These are phyloP conservation scores for Leptinotarsa peninsularis DNA, from an alignment of 2,888 invertebrate species.

Conservation along the genomic window DNA sequence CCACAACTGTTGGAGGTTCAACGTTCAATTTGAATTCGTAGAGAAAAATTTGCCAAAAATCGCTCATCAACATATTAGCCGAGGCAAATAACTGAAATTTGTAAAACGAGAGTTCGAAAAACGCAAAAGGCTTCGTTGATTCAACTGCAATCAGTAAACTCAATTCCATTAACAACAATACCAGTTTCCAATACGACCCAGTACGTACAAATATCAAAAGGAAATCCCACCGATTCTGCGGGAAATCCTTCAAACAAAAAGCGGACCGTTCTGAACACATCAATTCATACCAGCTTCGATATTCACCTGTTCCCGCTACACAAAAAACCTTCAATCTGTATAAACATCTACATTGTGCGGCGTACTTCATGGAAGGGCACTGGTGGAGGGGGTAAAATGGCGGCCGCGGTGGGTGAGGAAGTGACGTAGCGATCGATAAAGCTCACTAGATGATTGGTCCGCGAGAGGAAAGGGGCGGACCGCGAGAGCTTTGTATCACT, in stretches of 20 bases:
- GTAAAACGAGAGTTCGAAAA: no score
- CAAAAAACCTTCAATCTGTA: constrained; percentile 54
- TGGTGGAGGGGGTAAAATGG: constrained; percentile 55
- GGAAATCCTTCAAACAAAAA: constrained; percentile 16
- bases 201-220: background rate
- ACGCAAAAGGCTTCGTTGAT: no score
- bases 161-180: background rate
- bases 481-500: constrained; percentile 56
- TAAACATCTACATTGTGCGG: constrained; percentile 56
- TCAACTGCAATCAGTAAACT: no score
- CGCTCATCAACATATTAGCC: no score
- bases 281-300: constrained; percentile 47
- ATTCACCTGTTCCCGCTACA: constrained; percentile 50
- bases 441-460: constrained; percentile 63
- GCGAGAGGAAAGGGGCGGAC: constrained; percentile 58
- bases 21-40: no score
- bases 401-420: constrained; percentile 63
- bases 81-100: no score
- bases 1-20: no score
- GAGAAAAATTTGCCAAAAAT: no score
- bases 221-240: background rate
- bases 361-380: constrained; percentile 45
- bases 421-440: constrained; percentile 67
- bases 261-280: background rate
- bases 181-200: background rate